Conservation (phyloP, 2,113 vertebrate genomes). For the Hydrolagus affinis region DNA sequence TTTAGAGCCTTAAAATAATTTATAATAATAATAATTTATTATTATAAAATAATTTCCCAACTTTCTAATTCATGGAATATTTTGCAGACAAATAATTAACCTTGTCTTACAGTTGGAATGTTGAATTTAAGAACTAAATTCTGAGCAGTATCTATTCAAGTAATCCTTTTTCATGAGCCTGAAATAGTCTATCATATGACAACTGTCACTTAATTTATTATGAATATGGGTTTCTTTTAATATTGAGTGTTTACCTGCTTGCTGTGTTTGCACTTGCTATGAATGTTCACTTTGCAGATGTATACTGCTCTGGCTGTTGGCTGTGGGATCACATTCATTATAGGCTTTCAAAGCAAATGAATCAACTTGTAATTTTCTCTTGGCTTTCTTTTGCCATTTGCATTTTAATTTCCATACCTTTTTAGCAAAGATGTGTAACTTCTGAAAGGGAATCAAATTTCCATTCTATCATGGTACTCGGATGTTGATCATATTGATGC, state of each 20-base stretch:
- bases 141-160: background rate
- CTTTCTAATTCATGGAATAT: background rate
- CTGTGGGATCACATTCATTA: background rate
- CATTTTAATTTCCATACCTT: background rate
- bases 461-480: no score
- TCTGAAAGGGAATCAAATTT: slow-evolving; percentile 6
- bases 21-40: no score
- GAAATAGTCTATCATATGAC: background rate
- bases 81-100: background rate
- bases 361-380: background rate
- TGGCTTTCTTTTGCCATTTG: background rate
- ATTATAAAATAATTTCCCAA: background rate
- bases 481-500: no score
- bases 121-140: background rate
- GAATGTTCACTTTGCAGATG: no score
- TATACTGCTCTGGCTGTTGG: no score
- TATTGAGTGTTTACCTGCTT: no score
- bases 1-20: background rate
- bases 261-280: no score
- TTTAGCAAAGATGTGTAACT: background rate
- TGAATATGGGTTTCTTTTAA: no score
- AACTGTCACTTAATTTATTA: background rate
- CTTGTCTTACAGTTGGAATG: background rate
- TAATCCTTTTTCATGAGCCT: background rate
- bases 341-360: background rate